Evolutionary conservation across 2,113 vertebrate species (phyloP).

Genomic region (Miniopterus natalensis): DNA sequence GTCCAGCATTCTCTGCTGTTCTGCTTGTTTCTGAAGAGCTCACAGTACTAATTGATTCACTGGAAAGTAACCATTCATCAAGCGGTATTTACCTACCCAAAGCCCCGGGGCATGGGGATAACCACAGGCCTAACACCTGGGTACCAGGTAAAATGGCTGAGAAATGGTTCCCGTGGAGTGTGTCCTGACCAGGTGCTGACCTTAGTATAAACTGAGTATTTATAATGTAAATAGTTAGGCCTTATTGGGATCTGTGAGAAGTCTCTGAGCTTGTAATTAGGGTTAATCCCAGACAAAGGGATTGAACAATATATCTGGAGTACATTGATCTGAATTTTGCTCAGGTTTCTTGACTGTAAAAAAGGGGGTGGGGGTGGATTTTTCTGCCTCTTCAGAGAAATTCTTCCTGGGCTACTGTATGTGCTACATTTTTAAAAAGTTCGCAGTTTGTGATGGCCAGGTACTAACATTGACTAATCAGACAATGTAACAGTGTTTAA

Average conservation of each 20-base stretch:
- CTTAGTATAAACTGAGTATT: neutral
- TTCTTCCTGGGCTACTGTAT: neutral
- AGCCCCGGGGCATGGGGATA: neutral
- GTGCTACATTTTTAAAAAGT: neutral
- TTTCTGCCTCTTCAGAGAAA: neutral
- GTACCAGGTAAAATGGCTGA: neutral
- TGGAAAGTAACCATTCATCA: neutral
- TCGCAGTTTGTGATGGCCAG: neutral
- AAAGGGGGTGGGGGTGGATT: fast-evolving
- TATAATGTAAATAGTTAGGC: neutral
- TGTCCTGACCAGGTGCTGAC: neutral
- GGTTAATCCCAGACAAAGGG: neutral
- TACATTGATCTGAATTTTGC: neutral
- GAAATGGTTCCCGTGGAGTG: fast-evolving
- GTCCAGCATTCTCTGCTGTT: too few relatives aligned
- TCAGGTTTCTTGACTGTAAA: neutral
- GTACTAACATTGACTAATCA: neutral
- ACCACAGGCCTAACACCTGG: neutral
- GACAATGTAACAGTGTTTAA: neutral
- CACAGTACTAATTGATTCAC: too few relatives aligned
- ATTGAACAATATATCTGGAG: neutral
- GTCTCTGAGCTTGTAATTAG: neutral
- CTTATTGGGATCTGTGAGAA: neutral
- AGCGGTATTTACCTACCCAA: neutral
- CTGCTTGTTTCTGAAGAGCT: neutral